A percentile compares a stretch with the other conserved stretches of the same genome.
phyloP scores from a whole-genome alignment of 1,140 invertebrate species.

The Leptonema lineaticorne region DNA sequence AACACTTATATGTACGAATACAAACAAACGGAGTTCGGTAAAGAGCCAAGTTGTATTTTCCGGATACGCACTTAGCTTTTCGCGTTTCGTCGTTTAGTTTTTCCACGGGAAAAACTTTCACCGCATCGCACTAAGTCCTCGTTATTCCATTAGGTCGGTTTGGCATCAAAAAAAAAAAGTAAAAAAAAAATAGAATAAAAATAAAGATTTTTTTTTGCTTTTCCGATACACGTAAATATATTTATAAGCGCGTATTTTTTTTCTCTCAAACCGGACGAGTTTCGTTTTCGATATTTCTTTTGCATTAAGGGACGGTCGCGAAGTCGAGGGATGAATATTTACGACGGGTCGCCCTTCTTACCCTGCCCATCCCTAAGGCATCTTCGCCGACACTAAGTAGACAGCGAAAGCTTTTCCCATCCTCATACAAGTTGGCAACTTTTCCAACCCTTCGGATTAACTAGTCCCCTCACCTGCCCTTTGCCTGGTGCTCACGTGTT shows the following conservation, averaged over 20 bases:
- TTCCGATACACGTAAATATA: too few relatives aligned
- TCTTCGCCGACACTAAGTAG: conserved; percentile 40
- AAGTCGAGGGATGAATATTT: conserved; percentile 40
- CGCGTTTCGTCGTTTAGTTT: background rate
- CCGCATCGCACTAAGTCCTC: conserved; percentile 37
- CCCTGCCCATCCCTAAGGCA: too few relatives aligned
- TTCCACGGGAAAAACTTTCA: conserved; percentile 13
- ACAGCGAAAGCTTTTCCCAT: conserved; percentile 35
- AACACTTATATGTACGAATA: background rate
- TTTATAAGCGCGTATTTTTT: too few relatives aligned
- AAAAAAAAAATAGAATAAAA: too few relatives aligned
- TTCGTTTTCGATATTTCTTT: conserved; percentile 40
- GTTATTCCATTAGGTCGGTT: conserved; percentile 42
- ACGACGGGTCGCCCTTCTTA: too few relatives aligned
- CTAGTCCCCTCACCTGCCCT: conserved; percentile 7
- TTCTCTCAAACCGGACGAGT: conserved; percentile 8
- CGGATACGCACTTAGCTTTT: background rate
- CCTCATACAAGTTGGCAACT: conserved; percentile 24
- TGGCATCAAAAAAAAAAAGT: conserved; percentile 38
- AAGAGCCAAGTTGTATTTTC: conserved; percentile 22
- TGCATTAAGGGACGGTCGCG: conserved; percentile 39
- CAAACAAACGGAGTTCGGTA: background rate
- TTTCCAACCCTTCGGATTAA: conserved; percentile 12
- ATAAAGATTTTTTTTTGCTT: too few relatives aligned
- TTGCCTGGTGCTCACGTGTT: background rate